Conservation (phyloP, 2,888 invertebrate genomes). For the Hanleya hanleyi region DNA sequence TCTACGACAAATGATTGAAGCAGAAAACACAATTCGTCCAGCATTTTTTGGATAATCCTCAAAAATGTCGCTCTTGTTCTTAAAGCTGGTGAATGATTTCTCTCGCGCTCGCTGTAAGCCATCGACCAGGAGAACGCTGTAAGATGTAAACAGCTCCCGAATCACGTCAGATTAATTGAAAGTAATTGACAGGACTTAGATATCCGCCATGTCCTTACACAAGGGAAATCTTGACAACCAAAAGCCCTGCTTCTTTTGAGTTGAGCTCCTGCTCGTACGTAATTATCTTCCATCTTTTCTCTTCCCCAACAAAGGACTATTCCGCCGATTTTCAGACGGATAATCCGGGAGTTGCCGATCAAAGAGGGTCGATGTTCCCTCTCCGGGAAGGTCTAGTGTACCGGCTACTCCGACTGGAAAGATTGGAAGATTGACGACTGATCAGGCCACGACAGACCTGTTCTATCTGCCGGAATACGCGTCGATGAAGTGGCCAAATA, state of each 20-base stretch:
- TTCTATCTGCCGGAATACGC: background rate
- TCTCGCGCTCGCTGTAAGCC: background rate
- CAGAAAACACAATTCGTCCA: too few relatives aligned
- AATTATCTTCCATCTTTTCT: conserved; percentile 4
- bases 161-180: conserved; percentile 8
- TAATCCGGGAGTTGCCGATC: background rate
- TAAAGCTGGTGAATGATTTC: too few relatives aligned
- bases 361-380: too few relatives aligned
- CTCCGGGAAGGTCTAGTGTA: too few relatives aligned
- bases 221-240: conserved; percentile 5
- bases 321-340: background rate
- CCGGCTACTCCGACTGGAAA: too few relatives aligned
- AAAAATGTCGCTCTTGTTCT: too few relatives aligned
- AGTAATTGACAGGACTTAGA: conserved; percentile 5
- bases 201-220: conserved; percentile 2
- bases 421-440: too few relatives aligned
- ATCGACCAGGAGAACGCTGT: background rate
- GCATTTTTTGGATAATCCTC: too few relatives aligned
- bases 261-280: background rate
- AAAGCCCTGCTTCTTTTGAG: background rate
- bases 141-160: background rate
- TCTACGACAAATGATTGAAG: too few relatives aligned
- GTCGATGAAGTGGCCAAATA: conserved; percentile 5
- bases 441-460: background rate
- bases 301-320: background rate